Base-by-base conservation (phyloP, 2,888 invertebrate species). In the Pterostichus madidus region DNA sequence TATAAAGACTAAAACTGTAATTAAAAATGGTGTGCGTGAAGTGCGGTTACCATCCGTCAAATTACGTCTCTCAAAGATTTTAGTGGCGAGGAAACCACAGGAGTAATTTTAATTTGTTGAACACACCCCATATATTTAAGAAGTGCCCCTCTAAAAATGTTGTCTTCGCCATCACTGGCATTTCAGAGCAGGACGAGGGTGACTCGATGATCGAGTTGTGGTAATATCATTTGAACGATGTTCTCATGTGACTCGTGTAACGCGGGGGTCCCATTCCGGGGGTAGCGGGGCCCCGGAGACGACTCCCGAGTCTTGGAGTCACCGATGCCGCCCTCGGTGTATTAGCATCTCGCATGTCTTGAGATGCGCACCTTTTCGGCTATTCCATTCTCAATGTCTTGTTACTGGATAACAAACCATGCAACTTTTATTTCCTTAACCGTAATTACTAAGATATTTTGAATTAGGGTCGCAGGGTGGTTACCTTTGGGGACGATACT, bases 151-250 rank as follows among this genome's bases (percentile, higher is more conserved):
- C n/a, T 15, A 11, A 39, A 17, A 71, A 44, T 24, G 10, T 10
- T 11, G 1, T 44, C 5, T 44, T 17, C 68, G 39, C 39, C 77
- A 39, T 17, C 56, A 56, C 53, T 77, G 77, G 35, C 11, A 5
- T 46, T 11, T 71, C 24, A 5, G 5, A 5, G 56, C 61, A 10
- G 15, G 11, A 13, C 15, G 6, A 56, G 17, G 56, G 56, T 24
- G 71, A 71, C 46, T 64, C 78, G 78, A 80, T 80, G 83, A 83
- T 83, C 83, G 87, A 89, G 88, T 88, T 88, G 89, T 86, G 88
- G 89, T 90, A 90, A 90, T 89, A 88, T 87, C 89, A 90, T 90
- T 90, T 90, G 89, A 87, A 83, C 77, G 83, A 83, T 76, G 80
- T 73, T 73, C 73, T 56, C 77, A 56, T 68, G 61, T 76, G 80